These are phyloP conservation scores for Hozukius guyotensis DNA, from an alignment of 2,797 vertebrate genomes.

Conservation along the genomic window DNA sequence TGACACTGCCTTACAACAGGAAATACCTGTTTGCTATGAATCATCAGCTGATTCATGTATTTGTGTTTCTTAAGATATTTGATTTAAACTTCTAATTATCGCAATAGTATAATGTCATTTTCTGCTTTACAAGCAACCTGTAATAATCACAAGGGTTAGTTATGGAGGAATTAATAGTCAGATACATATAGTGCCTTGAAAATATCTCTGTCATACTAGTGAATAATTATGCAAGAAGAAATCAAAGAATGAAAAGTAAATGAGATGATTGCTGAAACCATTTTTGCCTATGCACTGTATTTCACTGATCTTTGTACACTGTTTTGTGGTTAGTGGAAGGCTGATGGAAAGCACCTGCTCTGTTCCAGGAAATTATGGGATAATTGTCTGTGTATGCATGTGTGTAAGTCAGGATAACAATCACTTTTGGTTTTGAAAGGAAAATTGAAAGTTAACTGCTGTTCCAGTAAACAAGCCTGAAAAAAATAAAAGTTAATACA, in stretches of 20 bases:
- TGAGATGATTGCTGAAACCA: background rate
- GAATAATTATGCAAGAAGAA: background rate
- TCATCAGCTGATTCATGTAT: background rate
- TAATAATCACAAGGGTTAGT: background rate
- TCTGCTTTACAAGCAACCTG: background rate
- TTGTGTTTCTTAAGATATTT: background rate
- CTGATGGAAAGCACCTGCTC: background rate
- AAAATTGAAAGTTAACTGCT: background rate
- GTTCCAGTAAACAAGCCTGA: background rate
- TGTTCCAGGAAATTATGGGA: background rate
- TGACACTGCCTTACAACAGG: background rate
- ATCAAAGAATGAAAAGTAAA: background rate
- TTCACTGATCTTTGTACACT: background rate
- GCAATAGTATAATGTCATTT: background rate
- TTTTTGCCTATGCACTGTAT: background rate
- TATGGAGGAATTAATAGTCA: background rate
- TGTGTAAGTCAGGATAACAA: background rate
- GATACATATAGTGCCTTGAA: constrained; percentile 6
- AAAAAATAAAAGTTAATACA: background rate
- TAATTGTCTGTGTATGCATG: background rate
- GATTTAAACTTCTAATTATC: background rate
- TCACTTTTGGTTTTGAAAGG: background rate
- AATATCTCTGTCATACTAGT: background rate
- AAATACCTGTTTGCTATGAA: background rate
- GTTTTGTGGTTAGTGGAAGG: background rate